Base-by-base conservation (phyloP, 1,140 invertebrate genomes). In the Dolichoris vasculosae region DNA sequence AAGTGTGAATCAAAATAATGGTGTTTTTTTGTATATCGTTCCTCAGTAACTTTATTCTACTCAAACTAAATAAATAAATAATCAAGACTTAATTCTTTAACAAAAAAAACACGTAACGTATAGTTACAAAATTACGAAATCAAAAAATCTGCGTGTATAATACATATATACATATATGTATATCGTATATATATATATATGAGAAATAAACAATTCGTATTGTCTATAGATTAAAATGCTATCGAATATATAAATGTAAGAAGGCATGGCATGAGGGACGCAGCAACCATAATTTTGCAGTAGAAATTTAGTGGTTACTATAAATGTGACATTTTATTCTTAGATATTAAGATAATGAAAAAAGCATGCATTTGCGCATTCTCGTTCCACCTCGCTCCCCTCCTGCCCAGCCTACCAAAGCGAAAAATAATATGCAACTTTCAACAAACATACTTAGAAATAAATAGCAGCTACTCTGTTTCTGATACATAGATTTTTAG, bases 331-430 rank as follows among this genome's bases (percentile, higher is more conserved):
- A 76, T 85, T 86, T 82, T 82, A 77, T 35, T 78, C 43, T 48
- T 78, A 82, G 80, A 78, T 85, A 38, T 82, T 86, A 86, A 86
- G 85, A 30, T 64, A 78, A 78, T 83, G 35, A 82, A 82, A 86
- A 64, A 30, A 26, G 71, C 38, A 81, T 32, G 73, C 73, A 78
- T 81, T 80, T 85, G 75, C 67, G 78, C 55, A 75, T 82, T 86
- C 30, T 86, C 64, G 85, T 86, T 86, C 48, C 59, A 78, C 80
- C 80, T 82, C 85, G 73, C 63, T 79, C 59, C 71, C 75, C 35
- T 86, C 75, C 73, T 86, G 59, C 73, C 80, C 79, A 86, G 38
- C 46, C 73, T 78, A 82, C 38, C 75, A 86, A 82, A 82, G 80
- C 15, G 64, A 82, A 69, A 69, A 7, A 40, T 51, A 73, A 73